Percentiles rank a stretch among this genome's conserved stretches.
phyloP scores from a whole-genome alignment of 2,113 vertebrate genomes.

The Triplophysa siluroides region DNA sequence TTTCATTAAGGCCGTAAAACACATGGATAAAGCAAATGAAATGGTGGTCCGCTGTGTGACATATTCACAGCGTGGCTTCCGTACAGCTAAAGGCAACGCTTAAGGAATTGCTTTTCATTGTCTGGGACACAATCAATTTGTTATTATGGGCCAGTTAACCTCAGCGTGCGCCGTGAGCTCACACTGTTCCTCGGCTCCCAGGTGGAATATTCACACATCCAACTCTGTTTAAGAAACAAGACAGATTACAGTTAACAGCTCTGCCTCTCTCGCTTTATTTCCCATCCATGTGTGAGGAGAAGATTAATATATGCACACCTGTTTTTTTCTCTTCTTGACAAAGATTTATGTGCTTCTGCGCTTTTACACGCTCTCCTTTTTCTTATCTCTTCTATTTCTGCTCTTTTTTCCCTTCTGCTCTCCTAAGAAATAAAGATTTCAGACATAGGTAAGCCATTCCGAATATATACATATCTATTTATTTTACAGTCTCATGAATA shows the following conservation, averaged over 20 bases:
- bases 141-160: constrained; percentile 57
- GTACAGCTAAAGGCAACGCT: constrained; percentile 27
- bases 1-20: constrained; percentile 40
- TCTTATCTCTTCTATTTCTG: constrained; percentile 33
- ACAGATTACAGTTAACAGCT: constrained; percentile 10
- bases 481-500: background rate
- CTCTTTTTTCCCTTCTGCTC: constrained; percentile 77
- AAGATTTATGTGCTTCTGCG: constrained; percentile 36
- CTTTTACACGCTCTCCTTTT: constrained; percentile 40
- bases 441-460: constrained; percentile 97
- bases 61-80: constrained; percentile 54
- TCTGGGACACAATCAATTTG: constrained; percentile 58
- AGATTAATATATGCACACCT: constrained; percentile 31
- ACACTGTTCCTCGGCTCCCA: constrained; percentile 30
- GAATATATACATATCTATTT: constrained; percentile 29
- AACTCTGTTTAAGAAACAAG: constrained; percentile 36
- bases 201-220: constrained; percentile 44
- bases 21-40: constrained; percentile 45
- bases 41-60: constrained; percentile 47
- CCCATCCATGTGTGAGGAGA: background rate
- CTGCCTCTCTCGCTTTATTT: background rate
- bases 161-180: constrained; percentile 39
- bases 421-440: constrained; percentile 99
- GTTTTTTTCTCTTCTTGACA: constrained; percentile 33
- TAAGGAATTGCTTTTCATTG: constrained; percentile 54